Conservation (phyloP, 2,113 vertebrate genomes). For the Gymnarchus niloticus region DNA sequence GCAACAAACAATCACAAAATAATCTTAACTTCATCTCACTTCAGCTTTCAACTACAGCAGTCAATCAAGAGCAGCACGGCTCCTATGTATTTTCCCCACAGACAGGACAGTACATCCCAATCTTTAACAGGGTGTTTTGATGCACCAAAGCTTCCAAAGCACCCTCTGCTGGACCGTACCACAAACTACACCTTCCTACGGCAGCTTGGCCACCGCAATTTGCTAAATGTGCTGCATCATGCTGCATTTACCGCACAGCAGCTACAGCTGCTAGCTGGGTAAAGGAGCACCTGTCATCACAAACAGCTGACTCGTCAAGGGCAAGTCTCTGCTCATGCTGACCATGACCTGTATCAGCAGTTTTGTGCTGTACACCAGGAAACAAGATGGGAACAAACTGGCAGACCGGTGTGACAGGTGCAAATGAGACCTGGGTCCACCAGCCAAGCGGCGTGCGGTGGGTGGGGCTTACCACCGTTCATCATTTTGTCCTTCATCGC, state of each 20-base stretch:
- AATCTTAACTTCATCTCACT: not conserved
- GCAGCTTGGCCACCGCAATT: not conserved
- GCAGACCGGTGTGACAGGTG: not conserved
- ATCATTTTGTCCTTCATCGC: slow-evolving; percentile 95
- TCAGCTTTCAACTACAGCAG: not conserved
- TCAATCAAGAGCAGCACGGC: not conserved
- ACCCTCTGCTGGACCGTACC: slow-evolving; percentile 50
- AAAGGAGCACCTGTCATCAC: not conserved
- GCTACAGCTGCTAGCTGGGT: not conserved
- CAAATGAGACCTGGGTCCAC: not conserved
- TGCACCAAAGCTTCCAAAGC: slow-evolving; percentile 28
- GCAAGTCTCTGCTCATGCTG: not conserved
- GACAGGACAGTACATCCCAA: not conserved
- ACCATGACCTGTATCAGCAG: not conserved
- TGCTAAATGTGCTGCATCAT: not conserved
- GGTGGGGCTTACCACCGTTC: slow-evolving; percentile 73
- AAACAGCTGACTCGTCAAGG: not conserved
- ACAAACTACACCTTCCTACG: slow-evolving; percentile 28
- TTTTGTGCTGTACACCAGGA: not conserved
- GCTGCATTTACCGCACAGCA: slow-evolving; percentile 2
- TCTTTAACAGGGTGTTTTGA: too few relatives aligned
- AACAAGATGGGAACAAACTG: not conserved
- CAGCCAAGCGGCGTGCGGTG: not conserved
- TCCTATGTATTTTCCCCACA: not conserved
- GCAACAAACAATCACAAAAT: not conserved